A percentile compares a stretch with the other conserved stretches of the same genome.
Evolutionary conservation across 2,113 vertebrate species (phyloP).

Genomic region (Butorides virescens): DNA sequence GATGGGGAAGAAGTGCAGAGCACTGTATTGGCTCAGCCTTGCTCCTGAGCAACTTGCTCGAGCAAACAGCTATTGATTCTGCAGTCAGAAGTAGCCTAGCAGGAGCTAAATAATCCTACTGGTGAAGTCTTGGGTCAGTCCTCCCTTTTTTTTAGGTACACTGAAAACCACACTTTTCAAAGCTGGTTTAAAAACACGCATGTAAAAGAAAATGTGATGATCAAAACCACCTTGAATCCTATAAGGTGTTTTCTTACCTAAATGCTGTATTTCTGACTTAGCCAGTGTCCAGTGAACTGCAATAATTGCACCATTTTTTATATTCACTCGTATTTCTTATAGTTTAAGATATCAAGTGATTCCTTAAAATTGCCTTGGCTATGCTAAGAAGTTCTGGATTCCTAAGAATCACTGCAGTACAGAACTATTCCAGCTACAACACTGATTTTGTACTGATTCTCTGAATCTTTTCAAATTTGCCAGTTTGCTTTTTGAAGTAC

Average conservation of each 20-base stretch:
- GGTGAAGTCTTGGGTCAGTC: background rate
- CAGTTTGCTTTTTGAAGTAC: background rate
- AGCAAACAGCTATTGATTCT: background rate
- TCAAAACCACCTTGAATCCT: background rate
- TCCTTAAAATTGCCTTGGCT: background rate
- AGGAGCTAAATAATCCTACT: background rate
- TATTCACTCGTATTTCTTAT: background rate
- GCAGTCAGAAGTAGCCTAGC: background rate
- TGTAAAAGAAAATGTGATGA: background rate
- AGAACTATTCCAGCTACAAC: background rate
- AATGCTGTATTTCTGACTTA: background rate
- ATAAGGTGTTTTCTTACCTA: background rate
- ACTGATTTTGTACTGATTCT: background rate
- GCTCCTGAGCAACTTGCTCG: background rate
- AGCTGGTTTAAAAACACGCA: background rate
- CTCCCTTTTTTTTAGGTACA: background rate
- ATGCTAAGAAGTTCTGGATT: background rate
- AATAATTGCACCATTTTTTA: background rate
- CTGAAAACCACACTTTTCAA: background rate
- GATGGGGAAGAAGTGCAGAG: background rate
- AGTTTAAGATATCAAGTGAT: background rate
- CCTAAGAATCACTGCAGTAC: background rate
- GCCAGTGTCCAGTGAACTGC: background rate
- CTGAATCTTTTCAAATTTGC: background rate
- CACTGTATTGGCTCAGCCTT: background rate